These are phyloP conservation scores for Oryzias javanicus DNA, from an alignment of 2,113 vertebrate genomes.

Conservation along the genomic window DNA sequence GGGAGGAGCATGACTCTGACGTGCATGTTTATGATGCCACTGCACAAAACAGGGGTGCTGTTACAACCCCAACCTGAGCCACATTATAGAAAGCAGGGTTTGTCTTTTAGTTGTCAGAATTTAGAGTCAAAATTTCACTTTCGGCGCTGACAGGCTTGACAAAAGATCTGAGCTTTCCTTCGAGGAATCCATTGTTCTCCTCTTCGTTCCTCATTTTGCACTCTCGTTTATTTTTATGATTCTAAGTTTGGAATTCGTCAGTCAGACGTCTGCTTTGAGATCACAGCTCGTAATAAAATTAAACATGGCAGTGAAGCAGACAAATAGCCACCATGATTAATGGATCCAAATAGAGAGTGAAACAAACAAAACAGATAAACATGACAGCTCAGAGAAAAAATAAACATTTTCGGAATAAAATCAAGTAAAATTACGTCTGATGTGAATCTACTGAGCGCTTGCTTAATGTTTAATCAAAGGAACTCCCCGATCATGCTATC, in stretches of 20 bases:
- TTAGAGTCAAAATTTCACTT: neutral
- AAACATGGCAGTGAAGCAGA: slow-evolving; percentile 27
- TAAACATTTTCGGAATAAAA: slow-evolving; percentile 5
- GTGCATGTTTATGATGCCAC: neutral
- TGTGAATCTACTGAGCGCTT: neutral
- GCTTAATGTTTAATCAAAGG: slow-evolving; percentile 7
- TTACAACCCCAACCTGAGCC: neutral
- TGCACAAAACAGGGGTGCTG: neutral
- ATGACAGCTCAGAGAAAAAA: neutral
- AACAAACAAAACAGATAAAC: slow-evolving; percentile 9
- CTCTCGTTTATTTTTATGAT: slow-evolving; percentile 11
- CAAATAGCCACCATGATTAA: slow-evolving; percentile 27
- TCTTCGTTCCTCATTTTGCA: slow-evolving; percentile 1
- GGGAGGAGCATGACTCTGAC: neutral
- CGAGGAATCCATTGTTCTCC: slow-evolving; percentile 8
- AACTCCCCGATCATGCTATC: slow-evolving; percentile 6
- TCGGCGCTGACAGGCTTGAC: neutral
- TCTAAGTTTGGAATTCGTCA: slow-evolving; percentile 22
- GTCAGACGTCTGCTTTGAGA: slow-evolving; percentile 26
- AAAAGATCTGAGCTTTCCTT: neutral
- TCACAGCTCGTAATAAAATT: slow-evolving; percentile 20
- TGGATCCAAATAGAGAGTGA: neutral
- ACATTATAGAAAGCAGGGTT: neutral
- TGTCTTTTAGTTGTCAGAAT: neutral
- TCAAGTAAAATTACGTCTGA: slow-evolving; percentile 34